Percentiles rank a stretch among this genome's conserved stretches.
Evolutionary conservation across 2,888 invertebrate genomes (phyloP).

Genomic region (Pachymerium ferrugineum): DNA sequence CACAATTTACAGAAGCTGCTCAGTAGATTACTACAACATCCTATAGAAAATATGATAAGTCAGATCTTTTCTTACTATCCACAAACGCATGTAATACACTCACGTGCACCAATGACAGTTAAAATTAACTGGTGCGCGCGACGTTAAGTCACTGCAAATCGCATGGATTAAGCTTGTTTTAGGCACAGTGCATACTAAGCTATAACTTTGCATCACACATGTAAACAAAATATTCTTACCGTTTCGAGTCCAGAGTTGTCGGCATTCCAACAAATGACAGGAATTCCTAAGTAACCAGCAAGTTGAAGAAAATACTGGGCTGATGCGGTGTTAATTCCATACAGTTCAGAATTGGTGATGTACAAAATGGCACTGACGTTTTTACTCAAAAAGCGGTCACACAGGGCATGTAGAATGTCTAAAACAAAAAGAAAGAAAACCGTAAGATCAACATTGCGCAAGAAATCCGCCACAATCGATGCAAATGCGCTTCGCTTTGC

Average conservation of each 20-base stretch:
- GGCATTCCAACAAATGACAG: conserved; percentile 95
- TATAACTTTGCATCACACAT: too few species aligned
- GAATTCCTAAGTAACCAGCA: conserved; percentile 89
- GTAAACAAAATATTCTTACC: conserved; percentile 42
- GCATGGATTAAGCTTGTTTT: too few species aligned
- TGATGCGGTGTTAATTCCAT: conserved; percentile 85
- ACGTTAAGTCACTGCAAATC: too few species aligned
- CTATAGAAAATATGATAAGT: too few species aligned
- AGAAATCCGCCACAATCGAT: background rate
- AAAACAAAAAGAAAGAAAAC: background rate
- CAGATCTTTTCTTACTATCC: too few species aligned
- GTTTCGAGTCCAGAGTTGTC: conserved; percentile 84
- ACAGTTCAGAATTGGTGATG: conserved; percentile 88
- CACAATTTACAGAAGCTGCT: too few species aligned
- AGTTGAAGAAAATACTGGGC: conserved; percentile 90
- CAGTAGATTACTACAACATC: too few species aligned
- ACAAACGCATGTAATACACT: too few species aligned
- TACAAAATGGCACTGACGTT: conserved; percentile 63
- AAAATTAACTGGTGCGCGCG: too few species aligned
- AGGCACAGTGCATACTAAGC: too few species aligned
- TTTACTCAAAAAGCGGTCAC: conserved; percentile 41
- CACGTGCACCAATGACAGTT: too few species aligned
- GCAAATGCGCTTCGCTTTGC: background rate
- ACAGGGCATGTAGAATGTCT: conserved; percentile 43
- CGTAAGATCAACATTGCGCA: background rate